A percentile compares a stretch with the other conserved stretches of the same genome.
These are phyloP conservation scores for Ia io DNA, from an alignment of 2,113 vertebrate genomes.

Conservation along the genomic window DNA sequence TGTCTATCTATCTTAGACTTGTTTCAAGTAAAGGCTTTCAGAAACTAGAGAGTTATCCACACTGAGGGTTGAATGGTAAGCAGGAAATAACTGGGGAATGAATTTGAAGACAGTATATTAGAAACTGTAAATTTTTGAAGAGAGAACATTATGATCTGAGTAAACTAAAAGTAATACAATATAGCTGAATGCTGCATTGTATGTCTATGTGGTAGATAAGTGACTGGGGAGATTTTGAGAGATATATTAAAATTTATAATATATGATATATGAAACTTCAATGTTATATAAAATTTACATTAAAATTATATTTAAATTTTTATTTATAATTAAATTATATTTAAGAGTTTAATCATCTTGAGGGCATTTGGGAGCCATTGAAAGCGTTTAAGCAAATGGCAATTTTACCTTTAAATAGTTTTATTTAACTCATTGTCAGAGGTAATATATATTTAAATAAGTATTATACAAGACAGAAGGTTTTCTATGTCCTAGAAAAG, in stretches of 20 bases:
- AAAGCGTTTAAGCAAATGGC: constrained; percentile 3
- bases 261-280: not conserved
- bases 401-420: not conserved
- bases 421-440: constrained; percentile 3
- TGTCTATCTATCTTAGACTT: not conserved
- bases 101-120: not conserved
- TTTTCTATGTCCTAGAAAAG: not conserved
- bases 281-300: not conserved
- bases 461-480: not conserved
- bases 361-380: not conserved
- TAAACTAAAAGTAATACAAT: not conserved
- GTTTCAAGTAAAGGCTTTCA: not conserved
- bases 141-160: not conserved
- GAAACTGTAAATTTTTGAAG: not conserved
- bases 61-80: not conserved
- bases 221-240: constrained; percentile 14
- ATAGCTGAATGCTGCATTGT: not conserved
- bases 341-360: not conserved
- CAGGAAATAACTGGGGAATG: not conserved
- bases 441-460: not conserved
- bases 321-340: not conserved
- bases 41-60: not conserved
- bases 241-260: not conserved
- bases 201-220: not conserved
- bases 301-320: not conserved